These are phyloP conservation scores for Mnemiopsis leidyi DNA, from an alignment of 37 sponge, comb jelly and placozoan species.

Conservation along the genomic window DNA sequence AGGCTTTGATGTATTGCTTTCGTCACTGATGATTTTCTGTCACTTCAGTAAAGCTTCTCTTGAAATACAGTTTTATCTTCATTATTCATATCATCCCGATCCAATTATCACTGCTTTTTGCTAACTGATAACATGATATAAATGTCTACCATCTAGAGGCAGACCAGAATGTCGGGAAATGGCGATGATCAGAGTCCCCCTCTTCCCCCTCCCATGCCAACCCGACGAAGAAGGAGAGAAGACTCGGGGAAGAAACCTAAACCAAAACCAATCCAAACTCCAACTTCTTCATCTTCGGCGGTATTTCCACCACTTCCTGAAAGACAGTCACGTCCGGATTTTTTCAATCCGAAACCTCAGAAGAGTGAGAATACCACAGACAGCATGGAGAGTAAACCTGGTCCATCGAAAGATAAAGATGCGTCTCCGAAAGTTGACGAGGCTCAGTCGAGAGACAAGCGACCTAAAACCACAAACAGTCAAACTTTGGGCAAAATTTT, in stretches of 20 bases:
- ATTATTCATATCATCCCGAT: no score
- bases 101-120: no score
- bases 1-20: no score
- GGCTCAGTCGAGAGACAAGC: neutral
- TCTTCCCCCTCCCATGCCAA: neutral
- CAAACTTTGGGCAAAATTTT: neutral
- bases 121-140: no score
- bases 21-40: no score
- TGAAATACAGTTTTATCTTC: no score
- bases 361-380: neutral
- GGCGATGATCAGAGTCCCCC: neutral
- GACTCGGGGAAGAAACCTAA: constrained; percentile 4
- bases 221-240: neutral
- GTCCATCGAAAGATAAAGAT: neutral
- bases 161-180: neutral
- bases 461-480: neutral
- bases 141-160: no score
- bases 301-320: neutral
- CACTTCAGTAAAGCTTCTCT: no score
- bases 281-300: neutral
- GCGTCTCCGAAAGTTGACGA: neutral
- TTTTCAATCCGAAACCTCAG: neutral
- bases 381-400: constrained; percentile 8
- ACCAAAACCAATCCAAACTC: neutral
- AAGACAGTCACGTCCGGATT: neutral